Evolutionary conservation across 2,888 invertebrate species (phyloP).

Genomic region (Druceiella hillmani): DNA sequence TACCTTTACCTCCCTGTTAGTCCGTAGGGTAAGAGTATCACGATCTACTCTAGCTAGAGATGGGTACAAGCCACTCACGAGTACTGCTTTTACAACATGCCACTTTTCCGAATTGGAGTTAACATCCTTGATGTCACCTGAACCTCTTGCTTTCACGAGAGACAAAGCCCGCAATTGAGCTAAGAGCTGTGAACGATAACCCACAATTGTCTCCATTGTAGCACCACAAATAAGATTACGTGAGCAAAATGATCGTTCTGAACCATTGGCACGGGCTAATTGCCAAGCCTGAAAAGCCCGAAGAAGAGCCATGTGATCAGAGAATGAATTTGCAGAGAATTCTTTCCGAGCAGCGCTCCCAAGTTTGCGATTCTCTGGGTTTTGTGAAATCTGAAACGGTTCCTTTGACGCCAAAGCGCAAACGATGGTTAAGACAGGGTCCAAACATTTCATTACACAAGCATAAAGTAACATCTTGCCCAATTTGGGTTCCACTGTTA

Average conservation of each 20-base stretch:
- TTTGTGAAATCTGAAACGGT: constrained; percentile 71
- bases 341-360: constrained; percentile 59
- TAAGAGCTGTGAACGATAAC: constrained; percentile 76
- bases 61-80: constrained; percentile 87
- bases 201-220: constrained; percentile 86
- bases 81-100: constrained; percentile 86
- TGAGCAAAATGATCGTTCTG: constrained; percentile 66
- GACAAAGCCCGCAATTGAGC: constrained; percentile 73
- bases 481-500: constrained; percentile 87
- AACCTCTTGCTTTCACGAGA: constrained; percentile 59
- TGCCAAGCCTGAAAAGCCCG: constrained; percentile 73
- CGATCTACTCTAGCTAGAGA: constrained; percentile 73
- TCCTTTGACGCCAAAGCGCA: constrained; percentile 75
- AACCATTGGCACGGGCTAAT: constrained; percentile 54
- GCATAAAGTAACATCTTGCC: constrained; percentile 91
- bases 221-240: constrained; percentile 72
- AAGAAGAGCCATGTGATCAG: constrained; percentile 86
- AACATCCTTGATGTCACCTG: constrained; percentile 68
- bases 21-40: constrained; percentile 54
- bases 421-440: constrained; percentile 87
- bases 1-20: constrained; percentile 54
- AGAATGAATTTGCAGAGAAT: constrained; percentile 70
- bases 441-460: constrained; percentile 85
- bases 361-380: constrained; percentile 59
- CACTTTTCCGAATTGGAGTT: constrained; percentile 82